Evolutionary conservation across 2,888 invertebrate genomes (phyloP), one percentile per base, ranked within the genome.

Genomic region (Leucoma salicis): DNA sequence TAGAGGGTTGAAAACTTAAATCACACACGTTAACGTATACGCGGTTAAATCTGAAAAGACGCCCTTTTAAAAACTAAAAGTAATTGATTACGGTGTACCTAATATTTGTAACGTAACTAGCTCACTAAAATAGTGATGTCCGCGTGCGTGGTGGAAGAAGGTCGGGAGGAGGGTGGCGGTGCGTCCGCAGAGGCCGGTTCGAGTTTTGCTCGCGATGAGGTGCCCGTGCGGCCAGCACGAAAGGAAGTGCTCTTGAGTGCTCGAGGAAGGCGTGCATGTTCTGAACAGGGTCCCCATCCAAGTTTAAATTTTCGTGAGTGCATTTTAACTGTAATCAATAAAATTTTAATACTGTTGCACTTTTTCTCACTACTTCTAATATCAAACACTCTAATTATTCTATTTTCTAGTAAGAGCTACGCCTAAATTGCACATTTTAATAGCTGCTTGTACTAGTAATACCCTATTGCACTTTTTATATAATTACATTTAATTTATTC

Each of bases 241-340:
- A 79, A 91, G 46, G 92, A 92, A 49, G 90, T 90, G 40, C 76
- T 92, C 37, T 66, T 92, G 51, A 91, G 90, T 34, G 91, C 88
- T 0, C 79, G 91, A 33, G 92, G 91, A 2, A 83, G 93, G 25
- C 85, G 94, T 27, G 92, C 94, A 7, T 92, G 93, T 72, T 93
- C 93, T 38, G 94, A 94, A 67, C 93, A 94, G 68, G 93, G 93
- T 10, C 93, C 93, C n/a, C 93, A 92, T 81, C 93, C 93, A 27
- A 90, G 90, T 18, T 80, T 85, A 14, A 81, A 78, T 49, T 71
- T 86, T 53, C 82, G 90, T 88, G 66, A 87, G 88, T 45, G 25
- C 14, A n/a, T 13, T 31, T 12, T 14, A 8, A 31, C n/a, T 16
- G 14, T 15, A 2, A 31, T n/a, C n/a, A 31, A 14, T 29, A 8